These are phyloP conservation scores for Columbina picui DNA, from an alignment of 2,113 vertebrate genomes.

Conservation along the genomic window DNA sequence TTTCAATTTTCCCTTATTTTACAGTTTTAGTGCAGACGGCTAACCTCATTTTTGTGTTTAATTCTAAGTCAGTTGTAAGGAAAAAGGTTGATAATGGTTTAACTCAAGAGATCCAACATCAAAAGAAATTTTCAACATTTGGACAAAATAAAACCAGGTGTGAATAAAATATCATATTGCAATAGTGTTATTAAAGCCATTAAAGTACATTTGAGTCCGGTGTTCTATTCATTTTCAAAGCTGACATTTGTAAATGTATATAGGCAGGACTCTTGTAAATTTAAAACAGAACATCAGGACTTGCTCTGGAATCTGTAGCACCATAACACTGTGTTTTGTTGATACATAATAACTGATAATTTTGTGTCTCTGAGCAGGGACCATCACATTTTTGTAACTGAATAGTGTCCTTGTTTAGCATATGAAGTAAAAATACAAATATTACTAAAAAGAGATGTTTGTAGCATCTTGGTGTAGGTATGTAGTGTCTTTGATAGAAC, in stretches of 20 bases:
- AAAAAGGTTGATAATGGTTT: slow-evolving; percentile 30
- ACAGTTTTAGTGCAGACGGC: neutral
- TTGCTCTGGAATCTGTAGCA: slow-evolving; percentile 11
- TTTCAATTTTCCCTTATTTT: neutral
- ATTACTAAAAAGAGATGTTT: neutral
- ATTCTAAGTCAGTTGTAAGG: slow-evolving; percentile 3
- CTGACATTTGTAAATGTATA: slow-evolving; percentile 46
- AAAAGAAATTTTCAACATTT: slow-evolving; percentile 57
- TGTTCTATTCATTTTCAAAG: slow-evolving; percentile 55
- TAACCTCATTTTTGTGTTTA: slow-evolving; percentile 4
- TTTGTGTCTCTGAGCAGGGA: neutral
- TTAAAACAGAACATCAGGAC: slow-evolving; percentile 16
- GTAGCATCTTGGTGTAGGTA: neutral
- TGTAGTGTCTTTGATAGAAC: neutral
- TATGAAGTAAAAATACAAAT: neutral
- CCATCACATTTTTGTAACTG: neutral
- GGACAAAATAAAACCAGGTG: slow-evolving; percentile 65
- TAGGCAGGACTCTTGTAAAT: slow-evolving; percentile 31
- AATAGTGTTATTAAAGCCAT: slow-evolving; percentile 53
- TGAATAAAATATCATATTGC: slow-evolving; percentile 62
- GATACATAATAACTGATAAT: neutral
- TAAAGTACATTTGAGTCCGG: slow-evolving; percentile 33
- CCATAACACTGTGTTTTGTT: neutral
- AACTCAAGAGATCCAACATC: slow-evolving; percentile 47
- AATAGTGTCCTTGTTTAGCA: neutral